Evolutionary conservation across 2,797 vertebrate species (phyloP).

Genomic region (Carcharodon carcharias): DNA sequence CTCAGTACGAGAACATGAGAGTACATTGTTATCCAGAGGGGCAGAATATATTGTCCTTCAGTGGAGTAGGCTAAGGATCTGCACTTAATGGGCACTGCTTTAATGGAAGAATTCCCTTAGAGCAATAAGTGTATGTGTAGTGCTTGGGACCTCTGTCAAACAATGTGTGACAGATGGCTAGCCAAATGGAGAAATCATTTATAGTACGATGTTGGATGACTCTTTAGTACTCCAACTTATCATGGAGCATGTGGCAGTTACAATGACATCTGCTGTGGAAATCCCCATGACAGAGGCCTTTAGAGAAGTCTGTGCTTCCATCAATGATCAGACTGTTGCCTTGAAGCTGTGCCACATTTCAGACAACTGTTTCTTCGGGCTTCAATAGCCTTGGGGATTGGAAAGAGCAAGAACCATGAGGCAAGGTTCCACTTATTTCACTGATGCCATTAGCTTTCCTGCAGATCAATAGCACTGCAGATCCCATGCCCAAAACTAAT

Average conservation of each 20-base stretch:
- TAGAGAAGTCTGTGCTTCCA: background rate
- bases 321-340: background rate
- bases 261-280: background rate
- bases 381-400: background rate
- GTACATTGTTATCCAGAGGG: background rate
- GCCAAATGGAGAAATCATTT: background rate
- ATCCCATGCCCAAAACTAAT: background rate
- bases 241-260: background rate
- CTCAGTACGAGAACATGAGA: background rate
- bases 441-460: background rate
- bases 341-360: background rate
- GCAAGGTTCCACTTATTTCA: background rate
- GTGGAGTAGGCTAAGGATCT: background rate
- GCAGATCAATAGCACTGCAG: background rate
- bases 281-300: background rate
- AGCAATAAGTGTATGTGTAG: background rate
- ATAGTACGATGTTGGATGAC: background rate
- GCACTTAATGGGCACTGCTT: background rate
- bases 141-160: background rate
- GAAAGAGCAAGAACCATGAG: background rate
- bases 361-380: background rate
- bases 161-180: background rate
- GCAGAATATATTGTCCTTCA: background rate
- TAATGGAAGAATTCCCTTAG: background rate
- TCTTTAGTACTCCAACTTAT: background rate